Conservation (phyloP, 2,797 vertebrate genomes). For the Heteromormyrus szaboi region DNA sequence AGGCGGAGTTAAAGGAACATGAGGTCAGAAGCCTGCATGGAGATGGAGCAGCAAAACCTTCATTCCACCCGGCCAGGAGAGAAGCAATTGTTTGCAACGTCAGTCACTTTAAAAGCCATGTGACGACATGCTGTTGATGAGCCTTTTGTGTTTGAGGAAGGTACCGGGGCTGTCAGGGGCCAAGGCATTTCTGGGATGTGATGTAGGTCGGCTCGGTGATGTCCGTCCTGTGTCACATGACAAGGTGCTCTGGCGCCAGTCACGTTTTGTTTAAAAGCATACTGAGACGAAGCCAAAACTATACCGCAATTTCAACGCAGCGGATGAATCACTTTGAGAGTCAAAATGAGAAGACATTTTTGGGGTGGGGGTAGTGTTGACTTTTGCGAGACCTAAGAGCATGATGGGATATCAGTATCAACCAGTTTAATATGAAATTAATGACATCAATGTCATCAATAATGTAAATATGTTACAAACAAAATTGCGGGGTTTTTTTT, state of each 20-base stretch:
- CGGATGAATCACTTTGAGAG: background rate
- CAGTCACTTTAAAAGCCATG: background rate
- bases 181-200: background rate
- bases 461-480: background rate
- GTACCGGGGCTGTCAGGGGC: background rate
- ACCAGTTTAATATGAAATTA: background rate
- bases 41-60: background rate
- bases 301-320: background rate
- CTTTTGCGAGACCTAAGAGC: background rate
- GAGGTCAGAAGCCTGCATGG: background rate
- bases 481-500: background rate
- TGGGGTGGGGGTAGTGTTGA: background rate
- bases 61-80: background rate
- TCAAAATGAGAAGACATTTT: background rate
- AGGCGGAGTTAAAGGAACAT: background rate
- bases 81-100: background rate
- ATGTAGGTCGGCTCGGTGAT: background rate
- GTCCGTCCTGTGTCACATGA: background rate
- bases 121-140: background rate
- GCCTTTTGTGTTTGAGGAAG: too few species aligned
- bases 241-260: background rate
- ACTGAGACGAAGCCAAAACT: background rate
- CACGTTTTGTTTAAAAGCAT: background rate
- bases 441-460: background rate
- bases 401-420: background rate